Conservation (phyloP, 2,797 vertebrate genomes). For the Thamnophis elegans region DNA sequence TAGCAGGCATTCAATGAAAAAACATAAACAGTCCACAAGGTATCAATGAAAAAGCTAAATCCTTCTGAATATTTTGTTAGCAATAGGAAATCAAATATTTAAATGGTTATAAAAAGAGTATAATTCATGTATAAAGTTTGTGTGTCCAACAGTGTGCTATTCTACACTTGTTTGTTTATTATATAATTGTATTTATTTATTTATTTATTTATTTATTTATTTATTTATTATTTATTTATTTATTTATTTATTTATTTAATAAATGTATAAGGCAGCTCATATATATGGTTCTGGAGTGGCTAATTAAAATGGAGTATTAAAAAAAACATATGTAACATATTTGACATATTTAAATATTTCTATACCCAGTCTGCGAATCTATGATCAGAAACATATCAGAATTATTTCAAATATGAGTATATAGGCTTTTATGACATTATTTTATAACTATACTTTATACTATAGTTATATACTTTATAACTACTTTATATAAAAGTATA, state of each 20-base stretch:
- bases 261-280: not conserved
- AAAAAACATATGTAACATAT: not conserved
- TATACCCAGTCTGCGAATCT: not conserved
- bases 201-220: too few relatives aligned
- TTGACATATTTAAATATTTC: not conserved
- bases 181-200: not conserved
- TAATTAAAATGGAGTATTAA: not conserved
- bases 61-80: conserved; percentile 23
- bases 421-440: not conserved
- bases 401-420: not conserved
- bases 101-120: conserved; percentile 23
- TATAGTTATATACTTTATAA: too few relatives aligned
- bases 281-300: not conserved
- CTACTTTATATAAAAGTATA: too few relatives aligned
- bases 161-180: not conserved
- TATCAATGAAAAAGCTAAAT: not conserved
- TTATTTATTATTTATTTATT: too few relatives aligned
- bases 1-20: not conserved
- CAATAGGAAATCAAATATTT: conserved; percentile 20
- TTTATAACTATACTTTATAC: not conserved
- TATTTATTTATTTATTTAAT: not conserved
- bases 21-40: conserved; percentile 20
- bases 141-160: not conserved
- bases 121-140: not conserved
- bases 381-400: not conserved